Base-by-base conservation (phyloP, 2,797 vertebrate genomes). In the Heterohyrax brucei region DNA sequence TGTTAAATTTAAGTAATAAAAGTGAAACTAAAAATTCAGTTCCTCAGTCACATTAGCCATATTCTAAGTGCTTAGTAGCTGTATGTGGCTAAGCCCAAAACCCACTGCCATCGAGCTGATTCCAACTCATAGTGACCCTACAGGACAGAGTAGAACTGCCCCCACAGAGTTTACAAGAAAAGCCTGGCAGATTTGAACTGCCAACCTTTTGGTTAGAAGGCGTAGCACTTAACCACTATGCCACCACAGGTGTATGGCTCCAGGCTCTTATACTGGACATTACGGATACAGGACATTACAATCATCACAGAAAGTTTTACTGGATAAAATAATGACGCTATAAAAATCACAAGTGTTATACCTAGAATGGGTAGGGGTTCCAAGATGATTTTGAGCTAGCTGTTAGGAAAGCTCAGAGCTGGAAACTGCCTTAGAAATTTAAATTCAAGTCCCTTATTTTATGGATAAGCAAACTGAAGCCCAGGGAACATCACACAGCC, bases 391-490 rank as follows among this genome's bases (percentile, higher is more conserved):
- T 92, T 44, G 46, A 73, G 33, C 30, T 89, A 75, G 10, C 53
- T 95, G 56, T 33, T 6, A 72, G 61, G 70, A 96, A 79, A 22
- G 90, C 56, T 92, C 18, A 89, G 56, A 76, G 16, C 7, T 62
- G 22, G 78, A 80, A 79, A 26, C 85, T 62, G 9, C 59, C 46
- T 90, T 76, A 50, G 91, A 81, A 82, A 79, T 79, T 93, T 5
- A 80, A 86, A 90, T 89, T 88, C 16, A 79, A 59, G 22, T 66
- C 18, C n/a, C 64, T 95, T 75, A 83, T 80, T 88, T 83, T 94
- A 88, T 75, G 77, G 39, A 82, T 72, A 53, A 96, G 28, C 64
- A 95, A 92, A 89, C 1, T 56, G 64, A 87, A 53, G 18, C 18
- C n/a, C 76, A 95, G 53, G 64, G 13, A 93, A 92, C 5, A 39